Conservation (phyloP, 2,113 vertebrate species). For the Acanthochromis polyacanthus region DNA sequence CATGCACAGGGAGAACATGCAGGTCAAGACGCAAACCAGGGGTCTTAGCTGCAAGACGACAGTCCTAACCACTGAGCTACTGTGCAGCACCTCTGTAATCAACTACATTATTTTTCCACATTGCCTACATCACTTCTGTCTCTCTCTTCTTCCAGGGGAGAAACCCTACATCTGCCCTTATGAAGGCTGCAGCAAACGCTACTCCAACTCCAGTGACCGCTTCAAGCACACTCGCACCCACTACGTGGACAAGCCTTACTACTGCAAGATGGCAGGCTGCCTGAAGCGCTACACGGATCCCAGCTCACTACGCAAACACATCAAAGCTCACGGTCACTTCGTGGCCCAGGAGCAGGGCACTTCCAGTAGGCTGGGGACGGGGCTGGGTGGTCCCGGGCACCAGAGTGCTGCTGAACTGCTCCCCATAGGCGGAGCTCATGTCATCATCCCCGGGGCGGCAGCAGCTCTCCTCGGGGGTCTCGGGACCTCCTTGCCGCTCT, state of each 20-base stretch:
- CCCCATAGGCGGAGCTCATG: slow-evolving; percentile 84
- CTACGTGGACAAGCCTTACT: slow-evolving; percentile 98
- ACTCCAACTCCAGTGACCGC: slow-evolving; percentile 99
- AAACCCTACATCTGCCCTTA: slow-evolving; percentile 98
- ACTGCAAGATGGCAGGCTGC: slow-evolving; percentile 98
- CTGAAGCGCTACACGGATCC: slow-evolving; percentile 99
- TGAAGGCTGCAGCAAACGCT: slow-evolving; percentile 97
- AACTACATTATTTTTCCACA: not conserved
- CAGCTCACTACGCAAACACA: slow-evolving; percentile 98
- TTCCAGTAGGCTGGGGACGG: slow-evolving; percentile 72
- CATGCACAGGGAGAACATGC: too few species aligned
- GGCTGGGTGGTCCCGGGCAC: slow-evolving; percentile 13
- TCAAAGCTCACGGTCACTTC: slow-evolving; percentile 98
- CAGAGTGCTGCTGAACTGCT: slow-evolving; percentile 72
- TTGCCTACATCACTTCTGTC: not conserved
- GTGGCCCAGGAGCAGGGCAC: slow-evolving; percentile 88
- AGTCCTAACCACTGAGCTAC: too few species aligned
- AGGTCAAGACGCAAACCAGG: too few species aligned
- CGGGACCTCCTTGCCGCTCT: slow-evolving; percentile 82
- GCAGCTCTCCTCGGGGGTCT: slow-evolving; percentile 89
- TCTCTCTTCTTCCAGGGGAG: slow-evolving; percentile 85
- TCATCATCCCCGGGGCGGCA: slow-evolving; percentile 86
- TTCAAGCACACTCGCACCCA: slow-evolving; percentile 99
- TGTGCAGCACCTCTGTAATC: too few species aligned
- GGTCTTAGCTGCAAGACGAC: too few species aligned